These are phyloP conservation scores for Microtus pennsylvanicus DNA, from an alignment of 2,113 vertebrate species.

Conservation along the genomic window DNA sequence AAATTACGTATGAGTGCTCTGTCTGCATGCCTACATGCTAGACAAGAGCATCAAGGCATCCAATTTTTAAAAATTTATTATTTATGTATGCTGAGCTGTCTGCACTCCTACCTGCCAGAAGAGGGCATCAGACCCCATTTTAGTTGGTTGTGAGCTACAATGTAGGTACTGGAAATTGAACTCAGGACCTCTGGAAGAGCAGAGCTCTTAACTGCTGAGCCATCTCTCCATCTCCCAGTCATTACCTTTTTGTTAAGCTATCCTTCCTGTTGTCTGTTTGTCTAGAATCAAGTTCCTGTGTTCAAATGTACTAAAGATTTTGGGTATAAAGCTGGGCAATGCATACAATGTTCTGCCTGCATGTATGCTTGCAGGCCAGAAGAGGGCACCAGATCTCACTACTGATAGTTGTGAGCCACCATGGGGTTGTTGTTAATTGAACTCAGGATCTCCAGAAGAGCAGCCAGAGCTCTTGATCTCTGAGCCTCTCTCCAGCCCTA, in stretches of 20 bases:
- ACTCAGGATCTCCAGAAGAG: too few relatives aligned
- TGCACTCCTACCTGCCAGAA: background rate
- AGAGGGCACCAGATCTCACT: too few relatives aligned
- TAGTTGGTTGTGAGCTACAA: background rate
- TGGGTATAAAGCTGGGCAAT: background rate
- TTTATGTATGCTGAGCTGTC: background rate
- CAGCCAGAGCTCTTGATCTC: too few relatives aligned
- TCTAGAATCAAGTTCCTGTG: background rate
- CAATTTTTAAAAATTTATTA: background rate
- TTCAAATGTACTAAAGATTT: conserved; percentile 1
- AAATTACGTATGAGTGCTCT: background rate
- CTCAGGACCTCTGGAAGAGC: background rate
- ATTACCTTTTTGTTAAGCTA: background rate
- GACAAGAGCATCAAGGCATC: too few relatives aligned
- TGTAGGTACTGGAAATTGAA: background rate
- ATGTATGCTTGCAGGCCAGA: too few relatives aligned
- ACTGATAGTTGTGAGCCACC: too few relatives aligned
- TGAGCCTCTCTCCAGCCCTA: too few relatives aligned
- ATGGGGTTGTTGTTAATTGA: too few relatives aligned
- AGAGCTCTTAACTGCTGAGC: too few relatives aligned
- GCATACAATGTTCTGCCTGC: too few relatives aligned
- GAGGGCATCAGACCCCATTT: background rate
- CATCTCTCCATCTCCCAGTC: background rate
- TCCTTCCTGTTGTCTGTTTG: background rate
- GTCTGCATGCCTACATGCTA: background rate